phyloP scores from a whole-genome alignment of 2,797 vertebrate species.

The Siniperca scherzeri region DNA sequence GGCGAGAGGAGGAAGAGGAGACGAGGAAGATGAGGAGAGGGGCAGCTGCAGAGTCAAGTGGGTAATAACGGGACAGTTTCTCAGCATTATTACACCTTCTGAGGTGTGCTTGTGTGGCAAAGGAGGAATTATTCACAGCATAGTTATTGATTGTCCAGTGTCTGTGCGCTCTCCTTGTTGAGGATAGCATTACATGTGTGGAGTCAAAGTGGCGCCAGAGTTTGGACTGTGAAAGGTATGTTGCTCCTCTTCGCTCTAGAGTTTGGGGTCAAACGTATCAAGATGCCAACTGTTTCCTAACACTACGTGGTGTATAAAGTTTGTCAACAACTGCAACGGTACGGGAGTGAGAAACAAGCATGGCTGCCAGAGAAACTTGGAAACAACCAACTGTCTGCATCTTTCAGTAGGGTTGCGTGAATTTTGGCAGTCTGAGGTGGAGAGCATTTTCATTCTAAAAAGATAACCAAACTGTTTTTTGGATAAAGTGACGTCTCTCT shows the following conservation, averaged over 20 bases:
- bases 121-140: slow-evolving; percentile 56
- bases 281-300: not conserved
- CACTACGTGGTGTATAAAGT: not conserved
- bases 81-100: slow-evolving; percentile 42
- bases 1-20: slow-evolving; percentile 2
- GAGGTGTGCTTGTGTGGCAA: slow-evolving; percentile 7
- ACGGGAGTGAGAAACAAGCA: not conserved
- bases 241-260: not conserved
- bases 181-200: slow-evolving; percentile 8
- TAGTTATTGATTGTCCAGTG: slow-evolving; percentile 70
- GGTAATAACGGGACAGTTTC: slow-evolving; percentile 23
- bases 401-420: not conserved
- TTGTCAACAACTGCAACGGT: not conserved
- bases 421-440: slow-evolving; percentile 41
- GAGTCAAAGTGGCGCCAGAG: slow-evolving; percentile 22
- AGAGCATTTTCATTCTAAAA: not conserved
- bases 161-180: slow-evolving; percentile 29
- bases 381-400: not conserved
- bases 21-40: not conserved
- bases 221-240: slow-evolving; percentile 3
- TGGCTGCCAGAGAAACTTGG: not conserved
- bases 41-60: slow-evolving; percentile 22
- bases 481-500: not conserved
- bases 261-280: not conserved
- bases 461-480: not conserved